Evolutionary conservation across 2,797 vertebrate genomes (phyloP), one percentile per base, ranked within the genome.

Genomic region (Gallinago nigripennis): DNA sequence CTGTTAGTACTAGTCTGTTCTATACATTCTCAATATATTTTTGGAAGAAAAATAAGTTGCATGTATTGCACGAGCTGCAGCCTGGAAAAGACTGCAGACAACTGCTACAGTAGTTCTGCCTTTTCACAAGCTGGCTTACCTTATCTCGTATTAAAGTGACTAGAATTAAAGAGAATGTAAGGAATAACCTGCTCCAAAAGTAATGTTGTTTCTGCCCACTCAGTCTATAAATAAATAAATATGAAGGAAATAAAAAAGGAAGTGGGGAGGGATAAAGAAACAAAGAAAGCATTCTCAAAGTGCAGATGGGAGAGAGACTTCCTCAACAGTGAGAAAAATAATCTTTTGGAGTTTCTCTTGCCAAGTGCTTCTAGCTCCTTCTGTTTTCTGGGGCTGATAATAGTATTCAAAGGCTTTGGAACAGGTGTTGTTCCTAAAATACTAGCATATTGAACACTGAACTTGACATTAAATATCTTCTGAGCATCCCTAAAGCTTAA

Each of bases 381-480:
- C 75, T 82, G 79, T 76, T 94, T 95, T 81, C 68, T 3, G 4
- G n/a, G 61, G 60, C 54, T 72, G 46, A 41, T 87, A 94, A 83
- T 69, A 93, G 75, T 30, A 90, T 68, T 90, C 81, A 85, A 81
- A 95, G 76, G 6, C 65, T 93, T 82, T 54, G n/a, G 53, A 96
- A 87, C 90, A 94, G 63, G 73, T 77, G 66, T 64, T 91, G 50
- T 82, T 95, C 71, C 94, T 91, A 89, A 95, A 95, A 94, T 94
- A 86, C 64, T 51, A 27, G 5, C 1, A 4, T 63, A 53, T 83
- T 91, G 64, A 93, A 25, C 30, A 23, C 21, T 64, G 73, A 88
- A 73, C 51, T 90, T 84, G 76, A 73, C 75, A 77, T 61, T 58
- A 91, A 73, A 77, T 89, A 48, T 70, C 16, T 45, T 88, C 69